Evolutionary conservation across 2,113 vertebrate species (phyloP).

Genomic region (human (Homo sapiens)): DNA sequence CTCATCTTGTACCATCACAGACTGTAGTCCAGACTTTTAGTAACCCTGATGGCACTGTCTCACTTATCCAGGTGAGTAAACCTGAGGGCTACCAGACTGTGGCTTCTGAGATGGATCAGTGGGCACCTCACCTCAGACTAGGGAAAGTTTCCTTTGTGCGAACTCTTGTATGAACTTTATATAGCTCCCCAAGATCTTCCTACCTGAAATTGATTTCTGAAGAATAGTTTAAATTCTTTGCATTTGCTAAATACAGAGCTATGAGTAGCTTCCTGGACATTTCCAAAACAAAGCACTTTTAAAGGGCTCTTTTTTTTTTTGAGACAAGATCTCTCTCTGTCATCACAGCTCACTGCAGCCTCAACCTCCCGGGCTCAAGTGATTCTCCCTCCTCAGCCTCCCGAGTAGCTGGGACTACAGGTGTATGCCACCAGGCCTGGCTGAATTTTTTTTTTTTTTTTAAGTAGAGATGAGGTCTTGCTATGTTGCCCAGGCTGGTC

Average conservation of each 20-base stretch:
- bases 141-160: not conserved
- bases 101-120: not conserved
- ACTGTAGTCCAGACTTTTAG: constrained; percentile 98
- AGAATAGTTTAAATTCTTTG: constrained; percentile 24
- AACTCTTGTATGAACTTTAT: not conserved
- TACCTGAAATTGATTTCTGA: not conserved
- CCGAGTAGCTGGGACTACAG: too few relatives aligned
- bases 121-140: not conserved
- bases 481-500: too few relatives aligned
- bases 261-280: not conserved
- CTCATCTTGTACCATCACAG: constrained; percentile 97
- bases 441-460: too few relatives aligned
- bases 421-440: too few relatives aligned
- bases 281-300: constrained; percentile 23
- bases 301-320: not conserved
- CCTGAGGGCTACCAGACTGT: accelerated
- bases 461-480: too few relatives aligned
- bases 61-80: constrained; percentile 95
- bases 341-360: too few relatives aligned
- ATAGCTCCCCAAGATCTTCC: not conserved
- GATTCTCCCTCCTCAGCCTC: too few relatives aligned
- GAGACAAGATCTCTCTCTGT: too few relatives aligned
- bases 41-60: constrained; percentile 98
- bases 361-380: too few relatives aligned
- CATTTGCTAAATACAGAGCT: constrained; percentile 16